A percentile compares a stretch with the other conserved stretches of the same genome.
Evolutionary conservation across 2,113 vertebrate genomes (phyloP).

Genomic region (Lasiurus cinereus): DNA sequence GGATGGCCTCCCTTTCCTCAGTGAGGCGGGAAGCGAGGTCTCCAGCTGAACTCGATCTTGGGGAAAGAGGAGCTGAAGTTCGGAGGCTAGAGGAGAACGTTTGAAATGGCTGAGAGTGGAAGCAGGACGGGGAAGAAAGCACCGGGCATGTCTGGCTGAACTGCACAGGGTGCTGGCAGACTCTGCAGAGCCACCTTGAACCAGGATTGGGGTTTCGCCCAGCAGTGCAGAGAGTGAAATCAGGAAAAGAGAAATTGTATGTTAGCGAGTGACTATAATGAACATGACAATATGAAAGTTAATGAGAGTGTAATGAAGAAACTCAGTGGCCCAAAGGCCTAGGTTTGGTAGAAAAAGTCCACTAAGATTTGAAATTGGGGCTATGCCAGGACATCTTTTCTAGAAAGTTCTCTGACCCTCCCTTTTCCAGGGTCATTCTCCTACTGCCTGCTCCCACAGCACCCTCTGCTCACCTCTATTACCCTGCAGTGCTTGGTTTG

Average conservation of each 20-base stretch:
- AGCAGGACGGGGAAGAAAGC: neutral
- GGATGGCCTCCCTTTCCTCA: neutral
- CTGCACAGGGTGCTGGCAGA: no score
- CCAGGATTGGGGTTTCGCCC: neutral
- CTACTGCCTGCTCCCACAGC: neutral
- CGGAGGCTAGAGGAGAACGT: neutral
- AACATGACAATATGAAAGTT: neutral
- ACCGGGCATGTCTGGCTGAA: rapidly evolving
- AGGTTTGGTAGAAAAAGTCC: neutral
- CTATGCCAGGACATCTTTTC: neutral
- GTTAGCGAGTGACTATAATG: neutral
- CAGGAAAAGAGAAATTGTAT: neutral
- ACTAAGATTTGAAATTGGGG: neutral
- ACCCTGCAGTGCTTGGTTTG: neutral
- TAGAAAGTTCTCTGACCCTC: neutral
- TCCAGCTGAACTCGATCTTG: neutral
- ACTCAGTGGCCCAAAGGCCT: neutral
- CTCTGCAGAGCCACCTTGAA: neutral
- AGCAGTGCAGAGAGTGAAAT: neutral
- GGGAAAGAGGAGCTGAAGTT: neutral
- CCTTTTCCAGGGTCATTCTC: neutral
- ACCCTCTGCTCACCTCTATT: neutral
- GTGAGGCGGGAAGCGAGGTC: neutral
- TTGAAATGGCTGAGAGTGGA: neutral
- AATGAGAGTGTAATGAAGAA: neutral